Conservation (phyloP, 2,113 vertebrate species). For the Fulmarus glacialis region DNA sequence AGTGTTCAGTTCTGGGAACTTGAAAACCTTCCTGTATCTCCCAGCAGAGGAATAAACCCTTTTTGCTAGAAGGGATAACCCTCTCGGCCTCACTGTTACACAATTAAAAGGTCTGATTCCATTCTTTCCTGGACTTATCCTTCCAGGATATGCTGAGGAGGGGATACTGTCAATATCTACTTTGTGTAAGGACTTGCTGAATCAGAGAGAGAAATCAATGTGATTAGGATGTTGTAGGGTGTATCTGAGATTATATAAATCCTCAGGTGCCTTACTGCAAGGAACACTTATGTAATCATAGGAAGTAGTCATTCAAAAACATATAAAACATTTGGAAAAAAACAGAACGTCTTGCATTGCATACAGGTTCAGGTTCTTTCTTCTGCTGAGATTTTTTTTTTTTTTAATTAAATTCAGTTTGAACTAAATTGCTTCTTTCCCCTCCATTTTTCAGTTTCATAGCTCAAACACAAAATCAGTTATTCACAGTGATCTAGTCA, state of each 20-base stretch:
- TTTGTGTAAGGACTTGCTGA: background rate
- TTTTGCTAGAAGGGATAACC: background rate
- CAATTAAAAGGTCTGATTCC: background rate
- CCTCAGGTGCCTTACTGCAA: background rate
- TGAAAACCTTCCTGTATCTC: background rate
- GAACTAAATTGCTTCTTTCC: background rate
- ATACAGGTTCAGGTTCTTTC: background rate
- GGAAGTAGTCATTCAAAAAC: background rate
- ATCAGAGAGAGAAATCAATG: background rate
- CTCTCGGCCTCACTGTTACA: background rate
- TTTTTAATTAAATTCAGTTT: background rate
- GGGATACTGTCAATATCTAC: background rate
- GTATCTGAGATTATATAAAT: background rate
- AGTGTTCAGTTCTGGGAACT: background rate
- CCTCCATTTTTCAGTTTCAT: background rate
- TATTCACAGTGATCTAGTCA: background rate
- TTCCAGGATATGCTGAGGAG: background rate
- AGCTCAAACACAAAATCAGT: background rate
- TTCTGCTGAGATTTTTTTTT: background rate
- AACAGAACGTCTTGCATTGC: background rate
- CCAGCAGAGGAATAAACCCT: background rate
- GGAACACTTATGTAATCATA: background rate
- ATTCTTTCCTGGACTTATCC: background rate
- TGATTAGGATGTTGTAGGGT: background rate
- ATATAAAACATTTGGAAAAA: background rate